Conservation (phyloP, 2,888 invertebrate genomes). For the Pandemis cinnamomeana region DNA sequence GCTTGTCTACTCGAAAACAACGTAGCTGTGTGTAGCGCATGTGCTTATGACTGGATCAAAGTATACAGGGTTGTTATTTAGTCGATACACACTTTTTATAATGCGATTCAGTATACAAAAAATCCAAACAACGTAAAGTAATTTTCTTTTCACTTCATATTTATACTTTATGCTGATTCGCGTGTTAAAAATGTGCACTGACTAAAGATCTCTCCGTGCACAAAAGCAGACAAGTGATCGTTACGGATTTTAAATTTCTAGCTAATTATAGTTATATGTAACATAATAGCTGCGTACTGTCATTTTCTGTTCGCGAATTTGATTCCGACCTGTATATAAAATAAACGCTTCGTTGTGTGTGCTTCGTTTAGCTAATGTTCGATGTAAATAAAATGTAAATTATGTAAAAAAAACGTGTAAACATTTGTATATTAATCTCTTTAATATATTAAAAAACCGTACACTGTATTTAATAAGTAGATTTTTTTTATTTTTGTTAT, state of each 20-base stretch:
- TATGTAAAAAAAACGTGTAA: constrained; percentile 63
- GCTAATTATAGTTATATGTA: constrained; percentile 40
- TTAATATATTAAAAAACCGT: constrained; percentile 59
- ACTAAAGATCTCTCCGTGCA: neutral
- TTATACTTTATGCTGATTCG: too few relatives aligned
- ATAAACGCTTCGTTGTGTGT: constrained; percentile 59
- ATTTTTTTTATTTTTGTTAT: constrained; percentile 59
- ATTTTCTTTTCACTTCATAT: too few relatives aligned
- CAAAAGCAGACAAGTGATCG: constrained; percentile 3
- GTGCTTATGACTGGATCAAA: neutral
- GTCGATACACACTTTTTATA: neutral
- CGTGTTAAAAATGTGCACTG: neutral
- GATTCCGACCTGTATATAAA: constrained; percentile 51
- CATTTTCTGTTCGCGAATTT: constrained; percentile 42
- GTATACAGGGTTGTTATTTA: neutral
- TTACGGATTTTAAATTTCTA: constrained; percentile 24
- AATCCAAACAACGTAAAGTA: neutral
- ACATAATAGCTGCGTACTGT: constrained; percentile 43
- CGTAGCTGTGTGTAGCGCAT: neutral
- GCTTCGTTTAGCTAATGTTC: constrained; percentile 40
- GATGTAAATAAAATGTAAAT: constrained; percentile 70
- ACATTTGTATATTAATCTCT: constrained; percentile 68
- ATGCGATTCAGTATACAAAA: neutral
- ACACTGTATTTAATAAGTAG: constrained; percentile 60
- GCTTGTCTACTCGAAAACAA: neutral